These are phyloP conservation scores for Monodelphis domestica DNA, from an alignment of 2,797 vertebrate genomes.

Conservation along the genomic window DNA sequence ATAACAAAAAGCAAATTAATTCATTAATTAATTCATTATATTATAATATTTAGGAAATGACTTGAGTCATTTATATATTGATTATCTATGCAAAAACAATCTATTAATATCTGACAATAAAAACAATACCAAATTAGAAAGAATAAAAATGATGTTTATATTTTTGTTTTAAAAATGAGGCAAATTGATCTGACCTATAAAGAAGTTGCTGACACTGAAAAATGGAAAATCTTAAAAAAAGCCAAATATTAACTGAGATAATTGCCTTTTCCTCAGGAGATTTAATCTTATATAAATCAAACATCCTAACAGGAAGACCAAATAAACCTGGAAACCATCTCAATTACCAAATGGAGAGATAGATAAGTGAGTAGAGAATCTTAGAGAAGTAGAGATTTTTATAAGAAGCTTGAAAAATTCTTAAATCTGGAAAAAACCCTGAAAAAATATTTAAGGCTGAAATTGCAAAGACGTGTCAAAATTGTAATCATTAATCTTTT, in stretches of 20 bases:
- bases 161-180: not conserved
- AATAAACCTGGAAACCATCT: not conserved
- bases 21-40: not conserved
- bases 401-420: not conserved
- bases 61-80: not conserved
- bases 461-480: not conserved
- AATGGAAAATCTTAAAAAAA: not conserved
- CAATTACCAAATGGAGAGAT: not conserved
- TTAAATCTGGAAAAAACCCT: not conserved
- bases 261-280: too few relatives aligned
- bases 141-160: not conserved
- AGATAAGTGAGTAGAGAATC: not conserved
- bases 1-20: not conserved
- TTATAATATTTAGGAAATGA: not conserved
- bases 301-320: not conserved
- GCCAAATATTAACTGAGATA: not conserved
- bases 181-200: not conserved
- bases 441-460: not conserved
- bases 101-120: not conserved
- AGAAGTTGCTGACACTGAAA: not conserved
- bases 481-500: not conserved
- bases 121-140: not conserved
- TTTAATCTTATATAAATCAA: not conserved
- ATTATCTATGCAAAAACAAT: not conserved
- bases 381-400: not conserved